A percentile compares a stretch with the other conserved stretches of the same genome.
Evolutionary conservation across 2,113 vertebrate species (phyloP).

Genomic region (Phalacrocorax carbo): DNA sequence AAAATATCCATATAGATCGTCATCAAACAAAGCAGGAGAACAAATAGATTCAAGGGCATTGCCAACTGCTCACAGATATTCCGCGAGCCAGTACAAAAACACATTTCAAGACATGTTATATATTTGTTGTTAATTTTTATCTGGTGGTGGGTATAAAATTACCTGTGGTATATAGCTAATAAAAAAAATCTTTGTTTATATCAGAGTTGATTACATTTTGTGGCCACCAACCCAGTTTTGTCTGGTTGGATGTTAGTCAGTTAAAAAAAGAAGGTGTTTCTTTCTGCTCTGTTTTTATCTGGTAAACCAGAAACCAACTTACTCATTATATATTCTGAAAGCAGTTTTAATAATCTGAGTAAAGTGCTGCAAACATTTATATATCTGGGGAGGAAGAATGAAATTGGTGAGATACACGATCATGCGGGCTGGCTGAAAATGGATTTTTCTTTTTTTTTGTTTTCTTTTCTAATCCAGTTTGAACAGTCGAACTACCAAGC

Average conservation of each 20-base stretch:
- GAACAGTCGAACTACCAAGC: not conserved
- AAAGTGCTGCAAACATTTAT: not conserved
- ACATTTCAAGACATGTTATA: not conserved
- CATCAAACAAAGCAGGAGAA: not conserved
- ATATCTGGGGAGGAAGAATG: not conserved
- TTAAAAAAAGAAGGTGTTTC: not conserved
- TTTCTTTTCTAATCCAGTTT: not conserved
- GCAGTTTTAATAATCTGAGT: not conserved
- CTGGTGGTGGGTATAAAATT: not conserved
- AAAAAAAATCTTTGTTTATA: not conserved
- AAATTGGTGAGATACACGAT: not conserved
- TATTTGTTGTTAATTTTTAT: not conserved
- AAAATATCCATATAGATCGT: not conserved
- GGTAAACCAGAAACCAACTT: conserved; percentile 46
- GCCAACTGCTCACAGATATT: not conserved
- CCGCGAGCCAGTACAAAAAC: not conserved
- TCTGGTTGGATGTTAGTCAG: not conserved
- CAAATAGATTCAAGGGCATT: not conserved
- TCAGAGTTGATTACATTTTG: conserved; percentile 4
- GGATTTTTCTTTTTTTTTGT: not conserved
- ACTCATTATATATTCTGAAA: not conserved
- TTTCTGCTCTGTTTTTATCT: conserved; percentile 14
- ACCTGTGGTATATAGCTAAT: not conserved
- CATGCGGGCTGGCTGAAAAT: not conserved
- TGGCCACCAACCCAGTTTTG: not conserved